Conservation (phyloP, 2,113 vertebrate species). For the Scytalopus superciliaris region DNA sequence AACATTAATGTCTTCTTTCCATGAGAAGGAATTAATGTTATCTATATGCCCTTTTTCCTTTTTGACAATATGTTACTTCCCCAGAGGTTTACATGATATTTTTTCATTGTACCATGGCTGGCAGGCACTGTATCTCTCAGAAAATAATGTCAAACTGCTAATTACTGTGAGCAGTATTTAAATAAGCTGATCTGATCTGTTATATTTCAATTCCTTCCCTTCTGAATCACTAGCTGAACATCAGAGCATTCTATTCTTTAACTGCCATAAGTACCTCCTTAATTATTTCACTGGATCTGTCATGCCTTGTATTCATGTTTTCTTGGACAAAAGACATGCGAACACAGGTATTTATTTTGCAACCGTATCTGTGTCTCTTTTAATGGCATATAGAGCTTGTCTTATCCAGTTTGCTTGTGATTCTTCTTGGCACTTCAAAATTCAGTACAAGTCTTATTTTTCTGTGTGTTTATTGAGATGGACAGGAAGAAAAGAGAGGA, state of each 20-base stretch:
- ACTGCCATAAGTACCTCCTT: neutral
- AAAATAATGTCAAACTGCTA: conserved; percentile 6
- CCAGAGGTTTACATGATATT: neutral
- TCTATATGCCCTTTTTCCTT: neutral
- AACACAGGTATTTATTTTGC: neutral
- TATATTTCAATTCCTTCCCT: neutral
- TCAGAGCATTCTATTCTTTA: neutral
- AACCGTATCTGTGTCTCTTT: neutral
- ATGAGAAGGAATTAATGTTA: neutral
- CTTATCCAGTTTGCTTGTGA: neutral
- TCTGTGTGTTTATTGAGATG: neutral
- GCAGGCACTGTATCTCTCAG: neutral
- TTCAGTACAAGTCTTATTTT: neutral
- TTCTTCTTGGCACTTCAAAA: neutral
- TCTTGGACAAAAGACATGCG: neutral
- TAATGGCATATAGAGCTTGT: neutral
- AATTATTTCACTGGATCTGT: neutral
- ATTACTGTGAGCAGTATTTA: neutral
- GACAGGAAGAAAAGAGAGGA: neutral
- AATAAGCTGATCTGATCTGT: conserved; percentile 15
- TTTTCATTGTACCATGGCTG: neutral
- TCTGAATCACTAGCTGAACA: neutral
- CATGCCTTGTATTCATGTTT: neutral
- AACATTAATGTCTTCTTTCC: neutral
- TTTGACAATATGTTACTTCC: neutral